These are phyloP conservation scores for Oncorhynchus kisutch DNA, from an alignment of 2,113 vertebrate species.

Conservation along the genomic window DNA sequence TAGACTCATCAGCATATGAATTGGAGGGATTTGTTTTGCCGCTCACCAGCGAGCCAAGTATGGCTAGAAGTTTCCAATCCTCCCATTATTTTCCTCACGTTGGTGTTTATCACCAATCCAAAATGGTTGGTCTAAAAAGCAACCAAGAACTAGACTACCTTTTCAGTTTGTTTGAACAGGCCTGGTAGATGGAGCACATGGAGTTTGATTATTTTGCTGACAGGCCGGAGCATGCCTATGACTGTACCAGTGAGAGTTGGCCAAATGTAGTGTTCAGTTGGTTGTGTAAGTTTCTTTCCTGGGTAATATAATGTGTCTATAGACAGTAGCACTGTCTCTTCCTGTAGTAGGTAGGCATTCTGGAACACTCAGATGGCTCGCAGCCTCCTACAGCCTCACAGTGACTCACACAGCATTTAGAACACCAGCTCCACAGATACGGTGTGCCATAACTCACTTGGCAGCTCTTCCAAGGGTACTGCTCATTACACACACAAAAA, in stretches of 20 bases:
- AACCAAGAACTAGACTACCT: no score
- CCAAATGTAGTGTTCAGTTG: not conserved
- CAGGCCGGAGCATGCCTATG: not conserved
- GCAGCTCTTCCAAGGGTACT: not conserved
- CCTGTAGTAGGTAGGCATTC: constrained; percentile 1
- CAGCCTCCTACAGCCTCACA: constrained; percentile 39
- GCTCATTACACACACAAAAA: constrained; percentile 33
- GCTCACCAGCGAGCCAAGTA: not conserved
- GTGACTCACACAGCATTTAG: constrained; percentile 48
- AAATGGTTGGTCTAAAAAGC: not conserved
- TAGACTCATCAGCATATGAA: not conserved
- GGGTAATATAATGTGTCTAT: not conserved
- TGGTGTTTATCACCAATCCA: not conserved
- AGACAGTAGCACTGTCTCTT: not conserved
- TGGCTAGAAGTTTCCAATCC: not conserved
- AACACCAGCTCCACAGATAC: constrained; percentile 1
- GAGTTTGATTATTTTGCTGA: not conserved
- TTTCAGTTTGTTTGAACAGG: no score
- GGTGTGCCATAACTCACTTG: constrained; percentile 33
- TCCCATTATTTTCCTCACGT: not conserved
- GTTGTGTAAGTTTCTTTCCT: not conserved
- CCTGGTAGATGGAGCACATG: no score
- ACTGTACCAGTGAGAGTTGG: not conserved
- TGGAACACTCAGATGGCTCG: no score
- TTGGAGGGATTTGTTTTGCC: not conserved